Base-by-base conservation (phyloP, 2,888 invertebrate genomes). In the Baccha elongata region DNA sequence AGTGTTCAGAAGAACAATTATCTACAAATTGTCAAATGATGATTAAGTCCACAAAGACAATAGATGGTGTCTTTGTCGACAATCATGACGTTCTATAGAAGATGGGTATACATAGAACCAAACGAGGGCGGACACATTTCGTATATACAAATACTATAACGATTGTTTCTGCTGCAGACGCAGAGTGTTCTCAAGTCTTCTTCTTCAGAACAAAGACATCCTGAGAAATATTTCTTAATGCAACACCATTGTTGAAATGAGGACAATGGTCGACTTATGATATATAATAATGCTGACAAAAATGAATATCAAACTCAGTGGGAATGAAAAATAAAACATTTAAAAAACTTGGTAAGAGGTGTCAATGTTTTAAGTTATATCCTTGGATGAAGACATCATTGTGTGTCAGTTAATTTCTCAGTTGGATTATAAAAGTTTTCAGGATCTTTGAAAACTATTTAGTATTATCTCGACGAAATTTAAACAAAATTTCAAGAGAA, bases 11-110 rank as follows among this genome's bases (percentile, higher is more conserved):
- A 48, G 69, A 62, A 74, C 68, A 80, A 80, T 80, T 80, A 80
- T 80, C 69, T 64, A 42, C 44, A 78, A 78, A 72, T 65, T 72
- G 71, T 72, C 65, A 74, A 74, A 80, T 64, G 74, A 44, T 58
- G 68, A 55, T 40, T 65, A 71, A 65, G 58, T 71, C 58, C 50
- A 58, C 58, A 55, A 60, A 69, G 62, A 69, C 68, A 74, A 65
- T 72, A 42, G 23, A 26, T 32, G 46, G 68, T 42, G 21, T 42
- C 46, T 32, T 62, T 46, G 55, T 55, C 32, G 13, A 26, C 3
- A 11, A 7, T 8, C 29, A 7, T 8, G 6, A 7, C 5, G 26
- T 26, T 26, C n/a, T 26, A 6, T 26, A 4, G 7, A 7, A 8
- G 48, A 32, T 23, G 8, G 21, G 35, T 52, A 10, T 48, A 8